phyloP scores from a whole-genome alignment of 1,140 invertebrate species.

The Plectrocnemia conspersa region DNA sequence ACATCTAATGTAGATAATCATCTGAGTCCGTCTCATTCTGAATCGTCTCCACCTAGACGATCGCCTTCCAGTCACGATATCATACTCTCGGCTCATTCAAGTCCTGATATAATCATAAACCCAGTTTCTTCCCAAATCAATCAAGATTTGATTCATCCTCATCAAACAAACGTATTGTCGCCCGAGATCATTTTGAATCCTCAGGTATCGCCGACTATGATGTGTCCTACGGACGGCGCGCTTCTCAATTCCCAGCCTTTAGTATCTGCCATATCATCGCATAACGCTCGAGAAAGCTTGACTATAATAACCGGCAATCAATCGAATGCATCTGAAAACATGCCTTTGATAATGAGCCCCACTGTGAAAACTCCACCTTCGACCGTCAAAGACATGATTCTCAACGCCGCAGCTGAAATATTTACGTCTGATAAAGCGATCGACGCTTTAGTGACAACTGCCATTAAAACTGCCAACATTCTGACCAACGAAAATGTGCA shows the following conservation, averaged over 20 bases:
- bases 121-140: slow-evolving; percentile 35
- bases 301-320: slow-evolving; percentile 40
- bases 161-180: slow-evolving; percentile 46
- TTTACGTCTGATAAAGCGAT: slow-evolving; percentile 53
- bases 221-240: slow-evolving; percentile 42
- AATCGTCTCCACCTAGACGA: slow-evolving; percentile 31
- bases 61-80: slow-evolving; percentile 44
- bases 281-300: slow-evolving; percentile 39
- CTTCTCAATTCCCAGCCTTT: slow-evolving; percentile 42
- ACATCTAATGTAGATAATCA: slow-evolving; percentile 60
- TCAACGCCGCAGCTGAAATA: slow-evolving; percentile 61
- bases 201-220: slow-evolving; percentile 56
- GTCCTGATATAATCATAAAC: slow-evolving; percentile 40
- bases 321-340: slow-evolving; percentile 37
- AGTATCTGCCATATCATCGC: slow-evolving; percentile 31
- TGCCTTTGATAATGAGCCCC: slow-evolving; percentile 45
- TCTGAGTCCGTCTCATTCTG: slow-evolving; percentile 40
- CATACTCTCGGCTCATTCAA: slow-evolving; percentile 40
- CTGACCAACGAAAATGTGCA: slow-evolving; percentile 42
- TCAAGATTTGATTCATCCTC: slow-evolving; percentile 30
- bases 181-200: slow-evolving; percentile 60
- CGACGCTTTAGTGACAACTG: slow-evolving; percentile 48
- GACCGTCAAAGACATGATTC: slow-evolving; percentile 61
- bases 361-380: slow-evolving; percentile 58
- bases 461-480: slow-evolving; percentile 50